phyloP scores from a whole-genome alignment of 30 jellyfish, hydroid and myxozoan species.

The Morbakka virulenta region DNA sequence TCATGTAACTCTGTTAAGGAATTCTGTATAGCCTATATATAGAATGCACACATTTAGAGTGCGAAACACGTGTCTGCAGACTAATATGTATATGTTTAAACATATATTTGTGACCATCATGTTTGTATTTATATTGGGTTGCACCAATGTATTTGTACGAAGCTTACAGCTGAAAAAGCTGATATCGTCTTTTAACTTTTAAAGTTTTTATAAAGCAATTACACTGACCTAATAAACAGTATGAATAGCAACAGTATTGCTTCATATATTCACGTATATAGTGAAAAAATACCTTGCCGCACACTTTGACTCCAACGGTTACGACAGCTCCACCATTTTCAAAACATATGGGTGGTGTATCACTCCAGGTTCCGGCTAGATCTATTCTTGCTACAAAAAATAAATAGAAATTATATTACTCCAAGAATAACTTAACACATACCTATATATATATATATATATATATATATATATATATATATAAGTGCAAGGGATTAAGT shows the following conservation, averaged over 20 bases:
- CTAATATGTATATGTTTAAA: too few species aligned
- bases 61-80: too few species aligned
- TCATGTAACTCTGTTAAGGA: too few species aligned
- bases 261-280: background rate
- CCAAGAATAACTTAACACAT: too few species aligned
- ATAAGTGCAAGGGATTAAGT: too few species aligned
- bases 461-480: too few species aligned
- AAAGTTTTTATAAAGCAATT: background rate
- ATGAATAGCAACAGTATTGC: background rate
- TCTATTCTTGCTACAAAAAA: slow-evolving; percentile 89
- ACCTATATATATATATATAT: too few species aligned
- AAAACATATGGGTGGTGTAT: slow-evolving; percentile 97
- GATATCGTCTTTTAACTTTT: background rate
- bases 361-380: slow-evolving; percentile 98
- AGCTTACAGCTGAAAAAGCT: background rate
- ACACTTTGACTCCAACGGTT: slow-evolving; percentile 75
- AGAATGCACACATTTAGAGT: too few species aligned
- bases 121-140: too few species aligned
- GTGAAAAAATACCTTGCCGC: slow-evolving; percentile 59
- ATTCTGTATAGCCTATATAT: too few species aligned
- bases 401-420: too few species aligned
- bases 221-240: background rate
- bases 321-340: slow-evolving; percentile 95
- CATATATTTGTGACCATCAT: too few species aligned
- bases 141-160: background rate